A percentile compares a stretch with the other conserved stretches of the same genome.
These are phyloP conservation scores for Heptranchias perlo DNA, from an alignment of 2,113 vertebrate genomes.

Conservation along the genomic window DNA sequence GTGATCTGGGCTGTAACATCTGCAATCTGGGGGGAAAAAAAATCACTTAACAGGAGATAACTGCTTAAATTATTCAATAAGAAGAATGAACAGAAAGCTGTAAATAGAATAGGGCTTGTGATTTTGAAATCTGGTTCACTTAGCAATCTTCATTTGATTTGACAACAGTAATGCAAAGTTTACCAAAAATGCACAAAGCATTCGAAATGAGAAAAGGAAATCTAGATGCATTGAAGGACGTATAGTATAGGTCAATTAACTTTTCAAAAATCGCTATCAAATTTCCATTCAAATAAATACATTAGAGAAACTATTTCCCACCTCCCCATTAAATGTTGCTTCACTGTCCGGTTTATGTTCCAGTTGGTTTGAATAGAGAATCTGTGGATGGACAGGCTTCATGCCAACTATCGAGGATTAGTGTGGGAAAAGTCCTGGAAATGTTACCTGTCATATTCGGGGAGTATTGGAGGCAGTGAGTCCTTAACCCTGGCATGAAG, in stretches of 20 bases:
- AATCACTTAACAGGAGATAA: not conserved
- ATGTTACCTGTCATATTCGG: constrained; percentile 47
- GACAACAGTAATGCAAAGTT: not conserved
- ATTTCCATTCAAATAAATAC: not conserved
- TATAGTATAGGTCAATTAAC: not conserved
- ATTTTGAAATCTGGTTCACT: not conserved
- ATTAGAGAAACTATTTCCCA: not conserved
- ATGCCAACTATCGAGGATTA: not conserved
- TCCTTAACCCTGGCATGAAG: constrained; percentile 39
- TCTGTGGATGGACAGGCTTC: no score
- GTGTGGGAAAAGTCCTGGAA: not conserved
- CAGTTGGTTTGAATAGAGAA: not conserved
- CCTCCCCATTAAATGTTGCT: not conserved
- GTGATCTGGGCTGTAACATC: not conserved
- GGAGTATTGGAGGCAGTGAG: constrained; percentile 42
- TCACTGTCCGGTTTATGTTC: no score
- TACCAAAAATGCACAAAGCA: not conserved
- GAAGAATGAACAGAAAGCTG: not conserved
- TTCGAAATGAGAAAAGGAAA: not conserved
- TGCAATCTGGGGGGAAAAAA: not conserved
- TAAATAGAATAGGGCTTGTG: not conserved
- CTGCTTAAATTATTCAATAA: not conserved
- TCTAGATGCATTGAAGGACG: not conserved
- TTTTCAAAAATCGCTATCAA: constrained; percentile 1
- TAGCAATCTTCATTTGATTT: not conserved